Conservation (phyloP, 1,140 invertebrate species). For the Sesamia nonagrioides region DNA sequence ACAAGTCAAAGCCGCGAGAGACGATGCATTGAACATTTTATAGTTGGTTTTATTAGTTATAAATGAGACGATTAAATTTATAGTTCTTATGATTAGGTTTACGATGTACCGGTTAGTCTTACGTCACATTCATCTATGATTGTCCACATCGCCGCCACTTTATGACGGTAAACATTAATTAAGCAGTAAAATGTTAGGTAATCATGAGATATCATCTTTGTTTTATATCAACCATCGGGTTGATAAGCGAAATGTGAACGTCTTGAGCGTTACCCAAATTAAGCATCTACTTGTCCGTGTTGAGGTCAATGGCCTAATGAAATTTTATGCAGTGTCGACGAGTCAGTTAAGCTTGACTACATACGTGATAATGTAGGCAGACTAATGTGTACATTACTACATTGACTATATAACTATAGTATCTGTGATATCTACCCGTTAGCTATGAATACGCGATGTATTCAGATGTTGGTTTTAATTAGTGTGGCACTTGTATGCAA, state of each 20-base stretch:
- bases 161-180: slow-evolving; percentile 58
- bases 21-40: slow-evolving; percentile 79
- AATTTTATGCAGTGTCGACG: slow-evolving; percentile 34
- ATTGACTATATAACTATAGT: neutral
- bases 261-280: slow-evolving; percentile 31
- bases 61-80: slow-evolving; percentile 85
- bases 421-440: slow-evolving; percentile 8
- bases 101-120: slow-evolving; percentile 69
- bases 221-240: slow-evolving; percentile 55
- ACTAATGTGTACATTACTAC: neutral
- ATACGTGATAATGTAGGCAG: slow-evolving; percentile 9
- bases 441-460: slow-evolving; percentile 3
- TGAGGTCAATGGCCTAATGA: slow-evolving; percentile 27
- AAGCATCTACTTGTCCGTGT: neutral
- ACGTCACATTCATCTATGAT: slow-evolving; percentile 54
- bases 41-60: slow-evolving; percentile 82
- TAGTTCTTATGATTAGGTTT: slow-evolving; percentile 79
- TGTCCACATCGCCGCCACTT: slow-evolving; percentile 48
- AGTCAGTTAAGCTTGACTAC: slow-evolving; percentile 4
- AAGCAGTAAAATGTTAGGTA: slow-evolving; percentile 55
- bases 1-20: slow-evolving; percentile 74
- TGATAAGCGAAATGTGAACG: slow-evolving; percentile 44
- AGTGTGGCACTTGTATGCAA: neutral
- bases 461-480: neutral
- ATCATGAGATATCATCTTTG: slow-evolving; percentile 47